Conservation (phyloP, 2,113 vertebrate species). For the Eurypyga helias region DNA sequence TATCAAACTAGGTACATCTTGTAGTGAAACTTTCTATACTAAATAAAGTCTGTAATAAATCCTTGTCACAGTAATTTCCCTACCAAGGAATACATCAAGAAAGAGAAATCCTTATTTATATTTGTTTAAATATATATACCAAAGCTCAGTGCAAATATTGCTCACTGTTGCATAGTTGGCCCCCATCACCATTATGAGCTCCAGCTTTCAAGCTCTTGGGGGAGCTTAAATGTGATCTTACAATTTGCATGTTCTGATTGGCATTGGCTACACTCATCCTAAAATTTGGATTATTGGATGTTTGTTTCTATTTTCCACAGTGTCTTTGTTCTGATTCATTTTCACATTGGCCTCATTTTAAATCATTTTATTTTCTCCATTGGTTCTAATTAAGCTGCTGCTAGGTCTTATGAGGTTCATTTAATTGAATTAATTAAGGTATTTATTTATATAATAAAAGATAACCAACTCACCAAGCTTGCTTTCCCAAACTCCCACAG, state of each 20-base stretch:
- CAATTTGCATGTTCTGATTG: neutral
- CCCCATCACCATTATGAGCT: rapidly evolving
- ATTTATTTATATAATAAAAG: constrained; percentile 33
- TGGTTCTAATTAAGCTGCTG: constrained; percentile 47
- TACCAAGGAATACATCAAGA: neutral
- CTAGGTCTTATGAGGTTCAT: neutral
- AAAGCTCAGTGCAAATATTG: neutral
- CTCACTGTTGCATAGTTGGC: neutral
- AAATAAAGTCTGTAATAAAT: neutral
- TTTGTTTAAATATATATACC: neutral
- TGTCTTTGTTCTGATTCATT: constrained; percentile 8
- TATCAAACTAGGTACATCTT: neutral
- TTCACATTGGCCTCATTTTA: neutral
- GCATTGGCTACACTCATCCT: neutral
- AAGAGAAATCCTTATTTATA: neutral
- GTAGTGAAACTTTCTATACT: neutral
- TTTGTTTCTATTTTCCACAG: neutral
- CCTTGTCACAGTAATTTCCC: neutral
- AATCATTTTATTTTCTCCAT: neutral
- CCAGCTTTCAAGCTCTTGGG: neutral
- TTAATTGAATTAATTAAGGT: constrained; percentile 33
- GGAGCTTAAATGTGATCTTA: neutral
- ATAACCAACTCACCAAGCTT: neutral
- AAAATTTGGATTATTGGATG: neutral
- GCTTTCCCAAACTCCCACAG: neutral